Base-by-base conservation (phyloP, 2,888 invertebrate species). In the Hyles lineata region DNA sequence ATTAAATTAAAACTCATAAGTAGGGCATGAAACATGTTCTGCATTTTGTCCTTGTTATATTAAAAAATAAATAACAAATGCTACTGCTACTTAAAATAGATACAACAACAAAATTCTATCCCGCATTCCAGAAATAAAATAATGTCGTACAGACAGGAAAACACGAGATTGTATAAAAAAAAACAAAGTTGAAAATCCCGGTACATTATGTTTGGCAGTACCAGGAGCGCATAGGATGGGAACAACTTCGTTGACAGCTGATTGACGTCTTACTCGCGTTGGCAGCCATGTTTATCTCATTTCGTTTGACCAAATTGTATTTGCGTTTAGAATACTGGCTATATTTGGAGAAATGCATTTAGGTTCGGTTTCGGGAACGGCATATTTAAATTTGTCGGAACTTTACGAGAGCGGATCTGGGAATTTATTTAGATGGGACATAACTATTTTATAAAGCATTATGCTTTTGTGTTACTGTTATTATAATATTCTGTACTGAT, bases 231-330 rank as follows among this genome's bases (percentile, higher is more conserved):
- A 92, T 90, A 88, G 88, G 85, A 88, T 86, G 87, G 88, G 90
- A 82, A 81, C 90, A 91, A 93, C 90, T 87, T 89, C 87, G 92
- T 84, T 93, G 94, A 94, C 94, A 93, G 90, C 87, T 94, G 94
- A 94, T 94, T 94, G 94, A 94, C 94, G 84, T 92, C 94, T 94
- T 89, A 94, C 94, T 94, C 91, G 90, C 83, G 84, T 89, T 85
- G 87, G 86, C 89, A 82, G 89, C 91, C 92, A 92, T 92, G 90
- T 94, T 93, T 92, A 92, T 92, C 89, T 92, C 90, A 90, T 91
- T 91, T 87, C 87, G 83, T 82, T 81, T 77, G 74, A 82, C 85
- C 79, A 87, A 79, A 71, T 62, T 78, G 70, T 70, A 70, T 75
- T 73, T 77, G 77, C 75, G 67, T 52, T 73, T 59, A 43, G 19